A percentile compares a stretch with the other conserved stretches of the same genome.
phyloP scores from a whole-genome alignment of 2,888 invertebrate species.

The Cremastobaeus sp. region DNA sequence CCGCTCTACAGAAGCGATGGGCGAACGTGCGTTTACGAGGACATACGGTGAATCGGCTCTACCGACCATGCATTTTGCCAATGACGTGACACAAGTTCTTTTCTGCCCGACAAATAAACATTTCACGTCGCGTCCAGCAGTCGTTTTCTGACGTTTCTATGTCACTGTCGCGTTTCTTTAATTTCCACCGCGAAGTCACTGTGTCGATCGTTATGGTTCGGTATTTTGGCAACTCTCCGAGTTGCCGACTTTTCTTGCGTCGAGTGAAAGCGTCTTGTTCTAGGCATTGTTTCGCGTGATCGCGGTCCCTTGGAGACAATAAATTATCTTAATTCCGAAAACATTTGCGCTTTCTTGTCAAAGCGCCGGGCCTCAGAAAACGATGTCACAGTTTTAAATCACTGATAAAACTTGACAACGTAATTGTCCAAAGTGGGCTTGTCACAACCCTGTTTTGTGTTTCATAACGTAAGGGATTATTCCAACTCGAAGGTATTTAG shows the following conservation, averaged over 20 bases:
- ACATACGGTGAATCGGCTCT: conserved; percentile 52
- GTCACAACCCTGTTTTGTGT: neutral
- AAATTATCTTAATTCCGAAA: no score
- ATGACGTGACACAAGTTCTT: conserved; percentile 44
- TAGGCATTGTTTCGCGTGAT: no score
- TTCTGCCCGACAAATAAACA: conserved; percentile 5
- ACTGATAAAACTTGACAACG: neutral
- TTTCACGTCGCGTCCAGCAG: no score
- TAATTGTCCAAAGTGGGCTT: neutral
- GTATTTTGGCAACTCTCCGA: no score
- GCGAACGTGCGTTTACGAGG: conserved; percentile 58
- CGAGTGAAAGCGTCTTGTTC: no score
- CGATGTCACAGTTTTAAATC: neutral
- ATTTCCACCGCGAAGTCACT: no score
- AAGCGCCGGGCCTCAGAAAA: neutral
- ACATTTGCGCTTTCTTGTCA: neutral
- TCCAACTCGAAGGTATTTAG: conserved; percentile 3
- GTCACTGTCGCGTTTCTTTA: no score
- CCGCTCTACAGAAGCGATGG: conserved; percentile 63
- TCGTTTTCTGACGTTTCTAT: no score
- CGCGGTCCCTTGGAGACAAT: no score
- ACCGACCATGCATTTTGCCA: conserved; percentile 47
- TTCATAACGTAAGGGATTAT: conserved; percentile 8
- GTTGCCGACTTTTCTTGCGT: no score
- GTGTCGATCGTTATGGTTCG: no score